Conservation (phyloP, 2,113 vertebrate genomes). For the Arothron firmamentum region DNA sequence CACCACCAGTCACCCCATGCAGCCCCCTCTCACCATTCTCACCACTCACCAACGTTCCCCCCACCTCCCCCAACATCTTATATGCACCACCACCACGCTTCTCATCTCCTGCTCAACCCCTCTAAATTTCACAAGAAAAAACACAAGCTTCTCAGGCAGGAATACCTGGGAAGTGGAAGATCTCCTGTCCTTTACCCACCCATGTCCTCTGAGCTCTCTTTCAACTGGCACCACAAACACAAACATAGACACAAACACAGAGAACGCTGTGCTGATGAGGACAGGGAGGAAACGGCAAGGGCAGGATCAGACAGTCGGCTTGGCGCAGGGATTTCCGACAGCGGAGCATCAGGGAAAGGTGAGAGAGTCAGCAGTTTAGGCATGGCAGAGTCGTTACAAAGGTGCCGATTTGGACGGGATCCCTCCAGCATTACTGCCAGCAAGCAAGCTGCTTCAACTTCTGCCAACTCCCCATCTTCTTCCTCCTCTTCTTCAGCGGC, state of each 20-base stretch:
- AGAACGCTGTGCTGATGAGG: conserved; percentile 75
- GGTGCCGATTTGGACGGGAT: conserved; percentile 88
- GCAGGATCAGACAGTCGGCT: conserved; percentile 48
- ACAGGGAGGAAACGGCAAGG: conserved; percentile 52
- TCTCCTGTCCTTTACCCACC: conserved; percentile 91
- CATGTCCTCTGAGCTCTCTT: conserved; percentile 93
- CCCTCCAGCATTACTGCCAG: conserved; percentile 53
- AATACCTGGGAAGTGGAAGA: conserved; percentile 84
- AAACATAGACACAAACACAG: conserved; percentile 95
- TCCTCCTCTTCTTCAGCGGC: conserved; percentile 80
- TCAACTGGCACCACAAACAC: conserved; percentile 98
- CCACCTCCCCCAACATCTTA: conserved; percentile 80
- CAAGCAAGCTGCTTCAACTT: conserved; percentile 60
- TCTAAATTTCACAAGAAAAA: conserved; percentile 99
- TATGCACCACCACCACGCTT: conserved; percentile 79
- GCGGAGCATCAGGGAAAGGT: conserved; percentile 56
- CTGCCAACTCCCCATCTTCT: conserved; percentile 77
- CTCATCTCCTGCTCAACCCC: conserved; percentile 93
- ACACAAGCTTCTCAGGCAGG: conserved; percentile 93
- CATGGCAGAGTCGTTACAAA: conserved; percentile 87
- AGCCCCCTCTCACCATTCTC: conserved; percentile 83
- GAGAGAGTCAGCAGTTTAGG: conserved; percentile 64
- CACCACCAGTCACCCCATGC: conserved; percentile 73
- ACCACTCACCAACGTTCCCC: conserved; percentile 83
- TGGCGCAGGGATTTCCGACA: conserved; percentile 59